These are phyloP conservation scores for Apoda limacodes DNA, from an alignment of 2,888 invertebrate genomes.

Conservation along the genomic window DNA sequence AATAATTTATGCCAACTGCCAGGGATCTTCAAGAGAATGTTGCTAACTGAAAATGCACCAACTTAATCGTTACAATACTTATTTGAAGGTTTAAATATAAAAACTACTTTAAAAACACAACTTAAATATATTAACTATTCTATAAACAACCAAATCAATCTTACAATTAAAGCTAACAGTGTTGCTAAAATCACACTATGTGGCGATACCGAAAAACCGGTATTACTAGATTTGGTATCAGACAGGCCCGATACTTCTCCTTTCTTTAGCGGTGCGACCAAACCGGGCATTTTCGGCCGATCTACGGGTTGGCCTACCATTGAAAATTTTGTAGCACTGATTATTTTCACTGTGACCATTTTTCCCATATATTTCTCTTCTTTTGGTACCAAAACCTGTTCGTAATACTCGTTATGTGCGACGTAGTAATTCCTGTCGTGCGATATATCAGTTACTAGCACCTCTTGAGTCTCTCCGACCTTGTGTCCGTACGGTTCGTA, in stretches of 20 bases:
- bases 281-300: slow-evolving; percentile 62
- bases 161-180: slow-evolving; percentile 46
- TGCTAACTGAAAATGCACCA: too few species aligned
- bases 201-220: slow-evolving; percentile 40
- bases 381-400: slow-evolving; percentile 88
- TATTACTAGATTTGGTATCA: slow-evolving; percentile 24
- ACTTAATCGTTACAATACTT: too few species aligned
- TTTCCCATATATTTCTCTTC: slow-evolving; percentile 83
- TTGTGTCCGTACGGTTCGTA: slow-evolving; percentile 85
- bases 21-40: too few species aligned
- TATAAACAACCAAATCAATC: slow-evolving; percentile 54
- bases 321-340: slow-evolving; percentile 78
- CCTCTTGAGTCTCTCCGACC: slow-evolving; percentile 76
- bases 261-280: slow-evolving; percentile 63
- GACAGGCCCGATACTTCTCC: slow-evolving; percentile 68
- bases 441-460: slow-evolving; percentile 93
- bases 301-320: slow-evolving; percentile 78
- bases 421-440: slow-evolving; percentile 92
- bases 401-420: slow-evolving; percentile 95
- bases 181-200: slow-evolving; percentile 39
- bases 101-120: too few species aligned
- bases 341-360: slow-evolving; percentile 81
- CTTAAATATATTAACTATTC: slow-evolving; percentile 28
- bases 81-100: too few species aligned
- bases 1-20: too few species aligned